Base-by-base conservation (phyloP, 2,888 invertebrate species). In the Heliothis peltigera region DNA sequence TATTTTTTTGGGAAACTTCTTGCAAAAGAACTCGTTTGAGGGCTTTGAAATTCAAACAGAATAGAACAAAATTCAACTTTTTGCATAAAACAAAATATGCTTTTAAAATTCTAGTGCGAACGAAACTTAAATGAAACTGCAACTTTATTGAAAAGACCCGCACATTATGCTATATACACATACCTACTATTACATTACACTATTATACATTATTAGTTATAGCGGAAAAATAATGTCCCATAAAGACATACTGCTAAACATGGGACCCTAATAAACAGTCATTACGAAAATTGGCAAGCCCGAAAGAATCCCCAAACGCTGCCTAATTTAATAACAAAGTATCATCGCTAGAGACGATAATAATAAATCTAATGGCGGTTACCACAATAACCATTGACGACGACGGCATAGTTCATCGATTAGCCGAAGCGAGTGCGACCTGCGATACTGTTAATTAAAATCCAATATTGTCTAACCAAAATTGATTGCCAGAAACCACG, bases 391-490 rank as follows among this genome's bases (percentile, higher is more conserved):
- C 85, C 85, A 81, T 81, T 84, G 88, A 88, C 88, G 89, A 79
- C 80, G 77, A 75, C 75, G 68, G 83, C 82, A 79, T 84, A 84
- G 86, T 86, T 83, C 86, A 86, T 89, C 89, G 87, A 89, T 89
- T 90, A 89, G 87, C 77, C 70, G 81, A 74, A 81, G 81, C 83
- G 82, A 83, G 79, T 85, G 74, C 83, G 82, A 87, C 85, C 86
- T 85, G 85, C 90, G 89, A 89, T 91, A 92, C 91, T 90, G 90
- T 91, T 94, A 95, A 95, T 95, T 95, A 93, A 94, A 95, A 94
- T 92, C 92, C 92, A 95, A 94, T 95, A 95, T 94, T 94, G 94
- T 92, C 91, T 92, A 93, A 94, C 94, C 92, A 89, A 94, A 93
- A 93, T 93, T 94, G 93, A 94, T 94, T 92, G 90, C 87, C 85